Base-by-base conservation (phyloP, 2,888 invertebrate species). In the Chloroclystis v-ata region DNA sequence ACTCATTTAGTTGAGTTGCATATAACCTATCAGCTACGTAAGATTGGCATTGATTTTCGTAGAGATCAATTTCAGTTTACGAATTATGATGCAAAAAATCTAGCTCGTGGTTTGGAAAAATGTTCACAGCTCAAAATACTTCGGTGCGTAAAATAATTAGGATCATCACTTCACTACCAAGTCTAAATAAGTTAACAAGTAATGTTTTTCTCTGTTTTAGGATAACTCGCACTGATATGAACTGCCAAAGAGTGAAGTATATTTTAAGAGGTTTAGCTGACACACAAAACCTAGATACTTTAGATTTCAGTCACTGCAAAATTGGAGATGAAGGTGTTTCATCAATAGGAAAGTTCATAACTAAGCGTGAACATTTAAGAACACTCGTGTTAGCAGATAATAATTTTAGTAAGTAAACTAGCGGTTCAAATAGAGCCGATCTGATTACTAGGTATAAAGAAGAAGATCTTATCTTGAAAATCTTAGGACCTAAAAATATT, bases 291-390 rank as follows among this genome's bases (percentile, higher is more conserved):
- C 57, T 92, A 37, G 81, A 88, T 46, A 89, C 89, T 35, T 59
- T 93, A 35, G 91, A 92, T 69, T 87, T 93, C 41, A 91, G 92
- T 39, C 90, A 92, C 60, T 92, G 92, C 65, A 87, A 89, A 65
- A 88, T 93, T 49, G 86, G 78, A 0, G 89, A 92, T 61, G 79
- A 84, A 10, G 92, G 92, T 0, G 90, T 90, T 2, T 70, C 89
- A 10, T 90, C 90, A n/a, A 73, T 92, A 5, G 90, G 90, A 1
- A 91, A 91, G 69, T 80, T 89, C 56, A 79, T 90, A 45, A 71
- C 76, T 9, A 77, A 80, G 48, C 88, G 89, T 57, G 84, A 82
- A 28, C 76, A 74, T 44, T 69, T 91, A 44, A 74, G 80, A 50
- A 79, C 69, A 49, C 62, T 92, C 11, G 75, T 82, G 45, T 69